Evolutionary conservation across 1,140 invertebrate species (phyloP).

Genomic region (Ips typographus): DNA sequence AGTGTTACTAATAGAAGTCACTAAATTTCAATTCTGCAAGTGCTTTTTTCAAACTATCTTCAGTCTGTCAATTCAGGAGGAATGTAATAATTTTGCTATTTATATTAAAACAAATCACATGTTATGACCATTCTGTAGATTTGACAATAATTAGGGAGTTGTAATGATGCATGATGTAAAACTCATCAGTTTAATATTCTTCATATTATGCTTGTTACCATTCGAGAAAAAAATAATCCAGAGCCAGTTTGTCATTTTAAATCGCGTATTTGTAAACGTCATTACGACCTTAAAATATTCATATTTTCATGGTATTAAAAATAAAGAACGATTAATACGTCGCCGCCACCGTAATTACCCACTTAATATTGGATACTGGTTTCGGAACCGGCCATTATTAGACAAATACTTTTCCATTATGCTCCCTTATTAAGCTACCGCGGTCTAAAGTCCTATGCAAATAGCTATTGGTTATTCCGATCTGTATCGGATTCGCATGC

Average conservation of each 20-base stretch:
- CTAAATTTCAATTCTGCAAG: no score
- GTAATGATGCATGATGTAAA: no score
- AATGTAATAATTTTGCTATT: no score
- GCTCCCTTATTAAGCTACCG: slow-evolving; percentile 20
- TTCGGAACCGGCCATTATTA: slow-evolving; percentile 22
- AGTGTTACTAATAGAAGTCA: no score
- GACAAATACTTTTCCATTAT: slow-evolving; percentile 25
- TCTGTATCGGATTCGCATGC: slow-evolving; percentile 29
- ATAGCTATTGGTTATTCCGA: slow-evolving; percentile 29
- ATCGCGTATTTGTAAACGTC: slow-evolving; percentile 1
- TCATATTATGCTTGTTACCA: no score
- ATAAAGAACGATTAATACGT: not conserved
- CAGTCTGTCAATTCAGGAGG: no score
- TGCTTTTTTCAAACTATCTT: no score
- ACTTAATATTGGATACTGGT: slow-evolving; percentile 29
- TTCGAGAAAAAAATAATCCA: no score
- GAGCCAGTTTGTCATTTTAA: slow-evolving; percentile 5
- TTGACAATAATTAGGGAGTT: no score
- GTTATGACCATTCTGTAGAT: no score
- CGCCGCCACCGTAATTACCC: slow-evolving; percentile 13
- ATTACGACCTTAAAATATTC: not conserved
- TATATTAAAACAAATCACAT: no score
- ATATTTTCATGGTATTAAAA: not conserved
- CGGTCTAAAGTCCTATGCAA: slow-evolving; percentile 31
- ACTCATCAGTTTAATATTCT: no score